Base-by-base conservation (phyloP, 2,797 vertebrate species). In the Borostomias antarcticus region DNA sequence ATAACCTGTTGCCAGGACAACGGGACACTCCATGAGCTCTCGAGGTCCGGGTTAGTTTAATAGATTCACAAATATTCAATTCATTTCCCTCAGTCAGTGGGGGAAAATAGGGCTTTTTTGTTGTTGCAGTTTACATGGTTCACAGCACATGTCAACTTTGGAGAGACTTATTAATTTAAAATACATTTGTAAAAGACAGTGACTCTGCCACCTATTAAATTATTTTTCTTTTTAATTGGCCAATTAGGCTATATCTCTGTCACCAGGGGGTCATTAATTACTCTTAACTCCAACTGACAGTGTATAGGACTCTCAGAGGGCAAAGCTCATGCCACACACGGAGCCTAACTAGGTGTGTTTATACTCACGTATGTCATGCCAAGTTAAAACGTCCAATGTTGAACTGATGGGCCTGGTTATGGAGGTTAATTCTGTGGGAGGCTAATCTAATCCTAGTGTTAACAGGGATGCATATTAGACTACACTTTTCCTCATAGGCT, bases 1-100 rank as follows among this genome's bases (percentile, higher is more conserved):
- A 94, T 85, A 94, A 86, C 85, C 93, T 94, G 89, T 89, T 72
- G 51, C 75, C 78, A 88, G 72, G 77, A 86, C 17, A 48, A 52
- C 70, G 71, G 40, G 4, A 4, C 40, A 45, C 40, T 45, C n/a
- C 15, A 5, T 45, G 40, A 45, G 40, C 40, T 45, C 56, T 58
- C 32, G 32, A 58, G 32, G 19, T 19, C 10, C 11, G n/a, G n/a
- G n/a, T n/a, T n/a, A 9, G 35, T 15, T 40, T 59, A 40, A 40
- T 59, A 25, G 35, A 26, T 26, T 25, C n/a, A 35, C 54, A 56
- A 58, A 58, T n/a, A 40, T 58, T 26, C 33, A 15, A 40, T 28
- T 59, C 7, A 17, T 58, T 23, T 58, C 19, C 30, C 56, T 33
- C 35, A 17, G 9, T 15, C 50, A 28, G 50, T 21, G 47, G 25